Evolutionary conservation across 2,113 vertebrate species (phyloP), one percentile per base, ranked within the genome.

Genomic region (Neodon shergylaensis): DNA sequence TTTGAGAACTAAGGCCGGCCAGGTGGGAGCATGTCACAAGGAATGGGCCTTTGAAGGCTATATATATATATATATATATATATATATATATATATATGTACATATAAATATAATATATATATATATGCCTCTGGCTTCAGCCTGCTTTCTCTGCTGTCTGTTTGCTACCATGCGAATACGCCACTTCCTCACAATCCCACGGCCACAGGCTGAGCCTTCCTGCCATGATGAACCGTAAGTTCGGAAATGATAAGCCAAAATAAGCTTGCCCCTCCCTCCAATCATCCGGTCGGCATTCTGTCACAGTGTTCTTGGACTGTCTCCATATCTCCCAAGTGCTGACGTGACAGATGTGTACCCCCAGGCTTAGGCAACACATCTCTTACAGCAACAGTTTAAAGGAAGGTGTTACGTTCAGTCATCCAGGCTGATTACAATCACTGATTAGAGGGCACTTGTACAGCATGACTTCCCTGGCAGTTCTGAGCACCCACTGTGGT

Each of bases 341-440:
- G 24, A 33, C 17, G 21, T 58, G 24, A 7, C 22, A 74, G 49
- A n/a, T 8, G n/a, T 58, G 26, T 73, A 42, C 49, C 68, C 28
- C 36, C 49, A 73, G 70, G 49, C 47, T 58, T 88, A 58, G 85
- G 42, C 10, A 83, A 91, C 39, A 28, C 42, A 49, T 58, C 73
- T 68, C 81, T 93, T 66, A 63, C 94, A 95, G n/a, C 61, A 49
- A 82, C 17, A 79, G 92, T 58, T 68, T 72, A 86, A 83, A 94
- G 81, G 65, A 54, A 87, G 21, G 58, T 12, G 47, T 13, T 54
- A 44, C 21, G 26, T 63, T 86, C 65, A 42, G 84, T 44, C 70
- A 24, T 28, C 0, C 0, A 74, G 54, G 42, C 44, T 70, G 91
- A 91, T 49, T 82, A 33, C 22, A 42, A 73, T 95, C 11, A 13